Evolutionary conservation across 2,888 invertebrate genomes (phyloP), one percentile per base, ranked within the genome.

Genomic region (Drosophila limbata): DNA sequence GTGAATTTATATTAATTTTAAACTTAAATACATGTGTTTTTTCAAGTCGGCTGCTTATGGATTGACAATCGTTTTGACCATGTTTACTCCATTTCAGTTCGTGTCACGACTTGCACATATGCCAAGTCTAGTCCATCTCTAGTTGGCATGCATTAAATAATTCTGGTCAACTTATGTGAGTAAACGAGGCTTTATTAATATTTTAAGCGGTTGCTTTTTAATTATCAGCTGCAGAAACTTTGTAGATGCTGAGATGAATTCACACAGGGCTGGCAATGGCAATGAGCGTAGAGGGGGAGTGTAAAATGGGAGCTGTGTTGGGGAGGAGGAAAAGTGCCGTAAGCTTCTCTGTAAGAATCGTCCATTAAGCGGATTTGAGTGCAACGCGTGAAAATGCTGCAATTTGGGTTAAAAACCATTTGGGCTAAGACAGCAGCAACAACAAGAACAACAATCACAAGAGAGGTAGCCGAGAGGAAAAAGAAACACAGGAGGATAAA

Each of bases 331-430:
- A 40, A 60, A 39, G 42, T 52, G 63, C 40, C 62, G 76, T 47
- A 61, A 68, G 64, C 55, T 56, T 55, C 63, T 60, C 59, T 64
- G 60, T 52, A 50, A 59, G 61, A 39, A 57, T 62, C 60, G 69
- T 37, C 39, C 39, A 64, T 44, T 70, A 73, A 79, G 80, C 77
- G 67, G 71, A 77, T 83, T 83, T 56, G 53, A 79, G 73, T 69
- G 80, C 73, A 69, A 55, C 69, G 63, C 70, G 67, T 69, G 70
- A 69, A 73, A 79, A 79, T 61, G 61, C 64, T 68, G 62, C 56
- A 75, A 84, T 82, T 79, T 82, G 69, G 82, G 84, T 68, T 82
- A 84, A 82, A 78, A 84, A 75, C 67, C 84, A 79, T 77, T 85
- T 80, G 69, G 80, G 70, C 62, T 64, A 77, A 71, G 65, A 63